Evolutionary conservation across 2,888 invertebrate species (phyloP).

Genomic region (Andrena chrysosceles): DNA sequence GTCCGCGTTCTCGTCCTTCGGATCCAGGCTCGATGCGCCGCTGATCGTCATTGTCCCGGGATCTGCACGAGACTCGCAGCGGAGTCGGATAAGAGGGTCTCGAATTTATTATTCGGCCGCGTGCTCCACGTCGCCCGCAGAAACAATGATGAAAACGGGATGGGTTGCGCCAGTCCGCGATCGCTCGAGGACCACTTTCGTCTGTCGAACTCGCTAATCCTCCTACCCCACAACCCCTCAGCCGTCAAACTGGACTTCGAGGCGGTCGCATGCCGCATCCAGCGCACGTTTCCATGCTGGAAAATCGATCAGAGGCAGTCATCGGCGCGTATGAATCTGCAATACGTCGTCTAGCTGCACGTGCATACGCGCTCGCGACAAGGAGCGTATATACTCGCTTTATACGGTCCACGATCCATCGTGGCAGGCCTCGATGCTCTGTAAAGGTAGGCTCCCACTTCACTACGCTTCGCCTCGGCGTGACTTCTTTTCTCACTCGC

Average conservation of each 20-base stretch:
- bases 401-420: conserved; percentile 16
- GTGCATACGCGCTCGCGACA: background rate
- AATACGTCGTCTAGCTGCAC: conserved; percentile 12
- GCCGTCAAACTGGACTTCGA: conserved; percentile 40
- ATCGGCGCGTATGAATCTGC: conserved; percentile 28
- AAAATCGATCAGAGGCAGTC: conserved; percentile 36
- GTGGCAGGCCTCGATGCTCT: conserved; percentile 30
- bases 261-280: background rate
- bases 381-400: background rate
- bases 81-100: conserved; percentile 52
- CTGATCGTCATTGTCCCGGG: conserved; percentile 66
- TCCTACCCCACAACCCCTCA: background rate
- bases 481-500: too few relatives aligned
- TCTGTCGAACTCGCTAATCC: conserved; percentile 71
- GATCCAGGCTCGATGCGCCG: conserved; percentile 33
- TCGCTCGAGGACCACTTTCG: conserved; percentile 69
- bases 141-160: conserved; percentile 74
- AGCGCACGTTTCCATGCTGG: conserved; percentile 3
- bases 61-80: conserved; percentile 50
- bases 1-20: conserved; percentile 25
- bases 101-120: conserved; percentile 74
- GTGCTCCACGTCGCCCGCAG: conserved; percentile 73
- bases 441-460: conserved; percentile 7
- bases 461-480: background rate
- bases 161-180: conserved; percentile 39